Conservation (phyloP, 2,888 invertebrate genomes). For the Drosophila kanekoi region DNA sequence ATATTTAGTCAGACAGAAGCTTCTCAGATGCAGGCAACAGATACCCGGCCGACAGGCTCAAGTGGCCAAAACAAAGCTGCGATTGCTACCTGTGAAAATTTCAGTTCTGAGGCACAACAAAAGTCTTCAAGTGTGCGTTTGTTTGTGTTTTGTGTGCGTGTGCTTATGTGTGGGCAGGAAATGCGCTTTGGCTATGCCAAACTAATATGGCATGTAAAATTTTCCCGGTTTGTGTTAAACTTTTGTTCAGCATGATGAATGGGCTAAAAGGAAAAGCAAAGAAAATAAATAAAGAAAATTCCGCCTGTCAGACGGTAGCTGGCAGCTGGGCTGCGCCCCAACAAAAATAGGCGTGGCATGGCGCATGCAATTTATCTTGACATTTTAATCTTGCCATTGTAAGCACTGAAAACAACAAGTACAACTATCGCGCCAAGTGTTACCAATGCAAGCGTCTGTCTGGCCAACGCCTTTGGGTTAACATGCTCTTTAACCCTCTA, state of each 20-base stretch:
- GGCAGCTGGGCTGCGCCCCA: constrained; percentile 22
- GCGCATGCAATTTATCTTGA: constrained; percentile 67
- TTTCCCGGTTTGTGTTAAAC: constrained; percentile 31
- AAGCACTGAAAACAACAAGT: constrained; percentile 35
- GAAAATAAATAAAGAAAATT: constrained; percentile 46
- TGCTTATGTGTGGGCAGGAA: constrained; percentile 58
- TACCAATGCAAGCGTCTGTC: constrained; percentile 21
- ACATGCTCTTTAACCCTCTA: constrained; percentile 40
- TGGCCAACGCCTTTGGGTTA: constrained; percentile 50
- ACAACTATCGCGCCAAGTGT: constrained; percentile 30
- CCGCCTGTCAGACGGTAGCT: constrained; percentile 53
- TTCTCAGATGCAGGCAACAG: constrained; percentile 37
- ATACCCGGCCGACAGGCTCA: constrained; percentile 46
- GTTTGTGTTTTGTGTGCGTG: neutral
- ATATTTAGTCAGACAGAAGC: constrained; percentile 25
- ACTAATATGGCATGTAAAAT: constrained; percentile 53
- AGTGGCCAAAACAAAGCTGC: constrained; percentile 44
- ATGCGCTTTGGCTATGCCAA: constrained; percentile 62
- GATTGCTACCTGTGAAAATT: constrained; percentile 56
- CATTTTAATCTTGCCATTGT: constrained; percentile 65
- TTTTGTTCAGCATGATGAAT: constrained; percentile 55
- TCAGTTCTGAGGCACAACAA: constrained; percentile 9
- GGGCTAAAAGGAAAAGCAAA: constrained; percentile 26
- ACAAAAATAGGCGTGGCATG: constrained; percentile 47
- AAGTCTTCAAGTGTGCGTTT: constrained; percentile 10